Evolutionary conservation across 92 coral and sea anemone species (phyloP).

Genomic region (Phenganax marumi): DNA sequence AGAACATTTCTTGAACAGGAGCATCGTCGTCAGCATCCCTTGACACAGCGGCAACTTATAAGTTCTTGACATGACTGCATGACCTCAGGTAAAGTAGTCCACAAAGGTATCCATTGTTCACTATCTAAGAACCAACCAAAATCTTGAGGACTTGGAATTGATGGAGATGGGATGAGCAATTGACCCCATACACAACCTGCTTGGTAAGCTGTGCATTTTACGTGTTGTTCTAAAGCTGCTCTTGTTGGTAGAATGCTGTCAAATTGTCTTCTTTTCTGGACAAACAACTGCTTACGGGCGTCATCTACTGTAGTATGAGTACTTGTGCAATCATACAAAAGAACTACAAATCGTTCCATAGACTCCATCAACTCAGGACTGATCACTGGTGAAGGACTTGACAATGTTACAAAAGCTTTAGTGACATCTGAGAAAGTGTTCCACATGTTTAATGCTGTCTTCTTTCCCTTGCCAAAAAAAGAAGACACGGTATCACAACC

Average conservation of each 20-base stretch:
- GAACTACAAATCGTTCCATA: slow-evolving; percentile 43
- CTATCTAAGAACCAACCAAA: slow-evolving; percentile 30
- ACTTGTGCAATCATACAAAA: slow-evolving; percentile 43
- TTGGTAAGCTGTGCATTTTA: slow-evolving; percentile 19
- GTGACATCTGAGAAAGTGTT: slow-evolving; percentile 41
- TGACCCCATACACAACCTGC: background rate
- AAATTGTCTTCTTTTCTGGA: slow-evolving; percentile 10
- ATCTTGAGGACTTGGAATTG: slow-evolving; percentile 27
- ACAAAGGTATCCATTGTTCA: slow-evolving; percentile 36
- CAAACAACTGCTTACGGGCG: slow-evolving; percentile 49
- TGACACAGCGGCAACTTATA: slow-evolving; percentile 27
- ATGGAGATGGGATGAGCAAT: background rate
- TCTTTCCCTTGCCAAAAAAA: slow-evolving; percentile 28
- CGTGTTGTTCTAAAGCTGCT: slow-evolving; percentile 21
- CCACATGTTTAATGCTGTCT: slow-evolving; percentile 31
- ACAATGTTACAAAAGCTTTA: no score
- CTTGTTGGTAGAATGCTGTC: no score
- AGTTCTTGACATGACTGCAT: slow-evolving; percentile 25
- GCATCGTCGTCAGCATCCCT: slow-evolving; percentile 32
- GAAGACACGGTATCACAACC: slow-evolving; percentile 52
- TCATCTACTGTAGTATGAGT: slow-evolving; percentile 19
- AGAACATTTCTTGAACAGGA: slow-evolving; percentile 23
- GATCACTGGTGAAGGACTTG: no score
- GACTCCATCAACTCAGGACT: slow-evolving; percentile 27
- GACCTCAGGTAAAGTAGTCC: slow-evolving; percentile 30